A percentile compares a stretch with the other conserved stretches of the same genome.
Evolutionary conservation across 2,113 vertebrate genomes (phyloP).

Genomic region (Periophthalmus modestus): DNA sequence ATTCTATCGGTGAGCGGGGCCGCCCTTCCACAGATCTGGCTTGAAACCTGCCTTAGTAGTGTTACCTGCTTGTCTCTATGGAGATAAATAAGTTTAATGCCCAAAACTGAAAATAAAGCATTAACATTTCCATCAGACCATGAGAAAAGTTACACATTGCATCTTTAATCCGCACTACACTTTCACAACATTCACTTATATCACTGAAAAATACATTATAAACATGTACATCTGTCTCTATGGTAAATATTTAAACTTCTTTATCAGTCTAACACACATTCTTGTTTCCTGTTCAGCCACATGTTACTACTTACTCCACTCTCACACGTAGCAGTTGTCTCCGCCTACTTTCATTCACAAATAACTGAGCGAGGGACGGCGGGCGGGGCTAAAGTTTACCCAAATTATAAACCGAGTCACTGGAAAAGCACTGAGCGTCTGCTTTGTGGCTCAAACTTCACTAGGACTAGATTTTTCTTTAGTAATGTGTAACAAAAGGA

Average conservation of each 20-base stretch:
- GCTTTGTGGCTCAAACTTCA: background rate
- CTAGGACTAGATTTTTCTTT: background rate
- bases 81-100: no score
- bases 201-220: background rate
- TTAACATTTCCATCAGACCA: no score
- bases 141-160: no score
- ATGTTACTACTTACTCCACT: constrained; percentile 13
- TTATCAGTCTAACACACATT: background rate
- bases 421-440: constrained; percentile 38
- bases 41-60: no score
- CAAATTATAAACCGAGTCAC: constrained; percentile 44
- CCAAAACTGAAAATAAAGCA: no score
- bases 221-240: background rate
- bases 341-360: constrained; percentile 67
- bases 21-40: no score
- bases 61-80: no score
- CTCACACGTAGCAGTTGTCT: constrained; percentile 16
- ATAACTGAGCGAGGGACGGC: constrained; percentile 26
- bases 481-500: no score
- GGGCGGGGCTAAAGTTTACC: constrained; percentile 41
- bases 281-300: constrained; percentile 22
- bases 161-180: no score
- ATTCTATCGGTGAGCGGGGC: no score
- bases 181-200: no score
- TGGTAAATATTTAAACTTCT: background rate